A percentile compares a stretch with the other conserved stretches of the same genome.
These are phyloP conservation scores for Pelvicachromis taeniatus DNA, from an alignment of 2,113 vertebrate species.

Conservation along the genomic window DNA sequence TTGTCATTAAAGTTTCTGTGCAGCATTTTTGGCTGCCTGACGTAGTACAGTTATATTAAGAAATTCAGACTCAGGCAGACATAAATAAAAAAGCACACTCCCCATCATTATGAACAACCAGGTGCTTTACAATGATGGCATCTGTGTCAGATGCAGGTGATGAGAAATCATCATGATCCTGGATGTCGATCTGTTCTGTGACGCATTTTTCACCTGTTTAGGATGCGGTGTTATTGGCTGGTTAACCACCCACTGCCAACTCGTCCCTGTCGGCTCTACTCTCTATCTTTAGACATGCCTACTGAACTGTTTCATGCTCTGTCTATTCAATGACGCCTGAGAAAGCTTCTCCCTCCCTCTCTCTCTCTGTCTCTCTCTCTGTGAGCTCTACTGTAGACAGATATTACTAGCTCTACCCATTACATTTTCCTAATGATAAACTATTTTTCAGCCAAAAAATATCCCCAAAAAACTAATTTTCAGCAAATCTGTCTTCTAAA, in stretches of 20 bases:
- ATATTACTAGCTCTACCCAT: conserved; percentile 28
- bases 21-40: background rate
- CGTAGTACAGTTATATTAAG: background rate
- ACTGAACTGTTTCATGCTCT: conserved; percentile 52
- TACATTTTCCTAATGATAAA: conserved; percentile 35
- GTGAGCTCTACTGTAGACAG: conserved; percentile 10
- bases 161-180: conserved; percentile 14
- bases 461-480: conserved; percentile 31
- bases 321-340: conserved; percentile 30
- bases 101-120: background rate
- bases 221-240: conserved; percentile 40
- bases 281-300: conserved; percentile 61
- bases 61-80: background rate
- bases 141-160: conserved; percentile 4
- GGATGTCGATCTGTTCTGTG: conserved; percentile 8
- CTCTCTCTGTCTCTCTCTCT: background rate
- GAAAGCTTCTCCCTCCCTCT: background rate
- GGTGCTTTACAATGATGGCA: background rate
- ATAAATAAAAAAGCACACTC: background rate
- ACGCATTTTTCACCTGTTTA: conserved; percentile 49
- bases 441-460: conserved; percentile 20
- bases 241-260: conserved; percentile 47
- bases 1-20: background rate
- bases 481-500: conserved; percentile 40
- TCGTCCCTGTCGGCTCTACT: conserved; percentile 27